Evolutionary conservation across 1,140 invertebrate species (phyloP).

Genomic region (Thrips palmi): DNA sequence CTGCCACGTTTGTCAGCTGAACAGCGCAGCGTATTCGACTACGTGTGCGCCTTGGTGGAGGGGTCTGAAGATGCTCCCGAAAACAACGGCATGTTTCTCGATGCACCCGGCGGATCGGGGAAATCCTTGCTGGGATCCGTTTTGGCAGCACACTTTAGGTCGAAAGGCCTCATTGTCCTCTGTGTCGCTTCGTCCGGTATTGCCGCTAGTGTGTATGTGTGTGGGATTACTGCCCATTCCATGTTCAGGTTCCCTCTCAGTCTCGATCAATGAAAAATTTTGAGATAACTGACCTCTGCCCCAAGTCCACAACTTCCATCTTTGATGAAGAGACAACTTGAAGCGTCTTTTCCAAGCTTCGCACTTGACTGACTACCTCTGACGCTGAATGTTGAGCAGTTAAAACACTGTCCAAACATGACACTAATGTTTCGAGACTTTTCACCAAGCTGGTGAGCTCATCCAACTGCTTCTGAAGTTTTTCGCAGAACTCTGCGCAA

Average conservation of each 20-base stretch:
- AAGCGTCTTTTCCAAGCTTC: no score
- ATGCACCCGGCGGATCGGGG: slow-evolving; percentile 16
- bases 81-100: slow-evolving; percentile 11
- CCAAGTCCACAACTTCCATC: no score
- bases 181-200: slow-evolving; percentile 15
- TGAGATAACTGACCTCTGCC: no score
- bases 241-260: slow-evolving; percentile 11
- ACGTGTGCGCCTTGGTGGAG: background rate
- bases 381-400: no score
- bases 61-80: background rate
- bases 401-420: no score
- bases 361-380: no score
- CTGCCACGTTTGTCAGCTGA: slow-evolving; percentile 7
- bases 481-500: no score
- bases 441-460: no score
- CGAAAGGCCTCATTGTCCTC: slow-evolving; percentile 10
- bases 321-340: no score
- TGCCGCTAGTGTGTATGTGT: slow-evolving; percentile 14
- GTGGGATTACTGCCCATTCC: slow-evolving; percentile 8
- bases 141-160: slow-evolving; percentile 10
- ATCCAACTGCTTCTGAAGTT: no score
- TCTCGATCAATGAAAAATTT: no score
- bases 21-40: slow-evolving; percentile 6
- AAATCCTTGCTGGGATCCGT: slow-evolving; percentile 15
- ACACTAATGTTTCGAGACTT: no score